These are phyloP conservation scores for Hirundichthys speculiger DNA, from an alignment of 2,113 vertebrate genomes.

Conservation along the genomic window DNA sequence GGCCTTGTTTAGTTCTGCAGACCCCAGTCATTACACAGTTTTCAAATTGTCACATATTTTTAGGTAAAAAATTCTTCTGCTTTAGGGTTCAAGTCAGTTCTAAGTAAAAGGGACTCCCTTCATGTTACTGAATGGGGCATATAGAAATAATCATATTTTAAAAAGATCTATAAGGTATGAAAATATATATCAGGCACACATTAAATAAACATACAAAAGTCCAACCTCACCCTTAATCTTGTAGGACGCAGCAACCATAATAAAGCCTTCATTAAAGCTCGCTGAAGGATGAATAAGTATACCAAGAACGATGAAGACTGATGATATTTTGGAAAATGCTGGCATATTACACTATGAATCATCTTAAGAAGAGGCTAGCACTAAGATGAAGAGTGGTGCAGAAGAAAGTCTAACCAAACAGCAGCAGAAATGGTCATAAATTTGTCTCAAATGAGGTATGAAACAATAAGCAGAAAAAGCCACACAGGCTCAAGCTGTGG, in stretches of 20 bases:
- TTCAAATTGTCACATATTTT: background rate
- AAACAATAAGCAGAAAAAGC: constrained; percentile 22
- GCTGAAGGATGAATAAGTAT: background rate
- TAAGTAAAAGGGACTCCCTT: background rate
- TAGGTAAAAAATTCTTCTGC: background rate
- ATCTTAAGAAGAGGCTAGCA: constrained; percentile 1
- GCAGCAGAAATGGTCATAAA: constrained; percentile 9
- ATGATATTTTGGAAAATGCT: constrained; percentile 32
- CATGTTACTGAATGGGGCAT: background rate
- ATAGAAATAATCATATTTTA: constrained; percentile 2
- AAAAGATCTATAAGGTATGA: background rate
- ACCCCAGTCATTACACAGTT: no score
- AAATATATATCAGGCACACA: background rate
- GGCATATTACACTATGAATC: constrained; percentile 21
- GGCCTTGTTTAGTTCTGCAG: background rate
- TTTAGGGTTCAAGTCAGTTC: background rate
- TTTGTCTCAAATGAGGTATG: background rate
- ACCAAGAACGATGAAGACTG: constrained; percentile 18
- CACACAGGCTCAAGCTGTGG: constrained; percentile 7
- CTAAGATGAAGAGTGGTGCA: background rate
- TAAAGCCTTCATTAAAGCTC: constrained; percentile 19
- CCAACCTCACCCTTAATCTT: background rate
- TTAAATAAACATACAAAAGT: background rate
- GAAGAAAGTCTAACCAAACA: constrained; percentile 14
- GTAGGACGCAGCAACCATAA: background rate